A percentile compares a stretch with the other conserved stretches of the same genome.
Conservation (phyloP, 2,888 invertebrate species). For the Microctonus brassicae region DNA sequence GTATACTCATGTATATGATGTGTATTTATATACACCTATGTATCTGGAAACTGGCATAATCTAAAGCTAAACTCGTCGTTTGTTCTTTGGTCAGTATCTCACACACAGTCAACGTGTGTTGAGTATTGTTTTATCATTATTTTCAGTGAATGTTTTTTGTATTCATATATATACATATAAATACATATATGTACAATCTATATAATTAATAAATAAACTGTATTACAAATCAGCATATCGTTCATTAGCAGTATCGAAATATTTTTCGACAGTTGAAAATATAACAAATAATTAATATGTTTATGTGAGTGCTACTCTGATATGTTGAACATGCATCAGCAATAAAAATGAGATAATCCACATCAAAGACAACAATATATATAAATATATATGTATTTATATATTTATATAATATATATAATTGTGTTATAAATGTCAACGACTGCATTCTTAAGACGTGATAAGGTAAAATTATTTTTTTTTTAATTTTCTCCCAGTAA, state of each 20-base stretch:
- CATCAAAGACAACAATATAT: background rate
- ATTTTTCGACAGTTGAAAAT: background rate
- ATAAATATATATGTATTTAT: background rate
- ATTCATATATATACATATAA: too few species aligned
- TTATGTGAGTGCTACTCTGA: background rate
- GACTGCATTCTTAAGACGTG: background rate
- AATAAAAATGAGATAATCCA: too few species aligned
- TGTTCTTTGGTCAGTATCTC: background rate
- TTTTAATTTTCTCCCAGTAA: background rate
- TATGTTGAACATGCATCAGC: background rate
- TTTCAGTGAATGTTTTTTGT: background rate
- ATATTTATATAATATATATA: background rate
- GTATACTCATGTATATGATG: too few species aligned
- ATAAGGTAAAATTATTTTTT: background rate
- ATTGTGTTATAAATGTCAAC: background rate
- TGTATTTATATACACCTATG: too few species aligned
- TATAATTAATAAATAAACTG: too few species aligned
- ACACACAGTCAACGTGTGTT: background rate
- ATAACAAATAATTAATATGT: background rate
- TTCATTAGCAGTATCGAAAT: background rate
- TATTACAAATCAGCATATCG: background rate
- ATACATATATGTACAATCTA: too few species aligned
- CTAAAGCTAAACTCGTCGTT: background rate
- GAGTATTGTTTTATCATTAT: background rate
- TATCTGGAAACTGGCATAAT: too few species aligned